phyloP scores from a whole-genome alignment of 2,888 invertebrate species.

The Malthinus flaveolus region DNA sequence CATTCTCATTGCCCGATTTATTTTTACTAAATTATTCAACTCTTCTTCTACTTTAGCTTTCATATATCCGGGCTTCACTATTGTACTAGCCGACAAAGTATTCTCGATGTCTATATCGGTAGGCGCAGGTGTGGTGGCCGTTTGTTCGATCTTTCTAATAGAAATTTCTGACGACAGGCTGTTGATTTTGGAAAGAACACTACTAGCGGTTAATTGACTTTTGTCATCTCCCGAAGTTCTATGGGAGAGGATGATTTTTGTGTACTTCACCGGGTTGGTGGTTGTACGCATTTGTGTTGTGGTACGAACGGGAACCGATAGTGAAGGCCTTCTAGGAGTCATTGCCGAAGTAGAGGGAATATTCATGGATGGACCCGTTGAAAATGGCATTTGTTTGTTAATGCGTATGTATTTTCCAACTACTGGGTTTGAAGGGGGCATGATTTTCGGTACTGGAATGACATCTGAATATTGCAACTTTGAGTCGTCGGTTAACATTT shows the following conservation, averaged over 20 bases:
- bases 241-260: constrained; percentile 59
- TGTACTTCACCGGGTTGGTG: constrained; percentile 50
- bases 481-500: constrained; percentile 43
- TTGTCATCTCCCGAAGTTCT: constrained; percentile 39
- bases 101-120: constrained; percentile 49
- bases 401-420: constrained; percentile 36
- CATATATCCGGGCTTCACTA: constrained; percentile 41
- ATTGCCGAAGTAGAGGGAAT: constrained; percentile 25
- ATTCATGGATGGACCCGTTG: constrained; percentile 8
- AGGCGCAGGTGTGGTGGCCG: not conserved
- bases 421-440: constrained; percentile 24
- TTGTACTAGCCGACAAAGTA: constrained; percentile 47
- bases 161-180: constrained; percentile 40
- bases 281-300: not conserved
- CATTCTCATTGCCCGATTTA: not conserved
- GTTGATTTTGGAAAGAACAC: constrained; percentile 31
- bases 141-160: constrained; percentile 37
- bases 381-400: constrained; percentile 34
- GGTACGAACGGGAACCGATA: constrained; percentile 28
- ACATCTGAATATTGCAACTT: constrained; percentile 32
- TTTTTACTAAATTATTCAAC: not conserved
- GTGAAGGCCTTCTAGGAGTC: constrained; percentile 27
- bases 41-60: constrained; percentile 1
- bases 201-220: constrained; percentile 25
- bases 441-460: constrained; percentile 14